Evolutionary conservation across 2,797 vertebrate species (phyloP), one percentile per base, ranked within the genome.

Genomic region (Lutjanus argentimaculatus): DNA sequence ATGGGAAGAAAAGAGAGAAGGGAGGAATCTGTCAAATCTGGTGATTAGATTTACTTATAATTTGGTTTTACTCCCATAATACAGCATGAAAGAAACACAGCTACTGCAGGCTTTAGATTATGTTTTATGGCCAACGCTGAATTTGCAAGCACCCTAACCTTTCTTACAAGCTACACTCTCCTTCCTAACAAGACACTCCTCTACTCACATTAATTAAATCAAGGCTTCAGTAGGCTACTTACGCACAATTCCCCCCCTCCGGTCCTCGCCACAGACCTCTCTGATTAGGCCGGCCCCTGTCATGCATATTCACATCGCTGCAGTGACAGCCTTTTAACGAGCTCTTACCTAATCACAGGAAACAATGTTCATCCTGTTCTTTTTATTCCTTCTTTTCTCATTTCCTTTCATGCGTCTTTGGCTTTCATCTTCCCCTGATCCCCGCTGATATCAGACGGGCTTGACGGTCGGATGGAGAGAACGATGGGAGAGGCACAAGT

Each of bases 131-230:
- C 94, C 95, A 93, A 85, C 97, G 94, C 95, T 95, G 95, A 96
- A 96, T 96, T 94, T 95, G 91, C 90, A 92, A 70, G 56, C 46
- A 30, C 7, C 42, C 40, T 49, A 69, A 70, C 57, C 58, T 78
- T 65, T 92, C 75, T 45, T 69, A 58, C 65, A 73, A 62, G 15
- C 67, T 25, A 11, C 30, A 53, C 76, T 67, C 52, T 96, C 91
- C 91, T 89, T 91, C 51, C 95, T 97, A 97, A 97, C 97, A 96
- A 97, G 97, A 96, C 96, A 91, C 96, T 96, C 95, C 81, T 96
- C 96, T 96, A 95, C 97, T 98, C 96, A 96, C 96, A 97, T 96
- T 98, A 98, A 99, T 99, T 98, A 99, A 98, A 98, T 97, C 97
- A 97, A 97, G 96, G 96, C 97, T 98, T 97, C 97, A 97, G 97